These are phyloP conservation scores for Macaca nemestrina DNA, from an alignment of 2,113 vertebrate species.

Conservation along the genomic window DNA sequence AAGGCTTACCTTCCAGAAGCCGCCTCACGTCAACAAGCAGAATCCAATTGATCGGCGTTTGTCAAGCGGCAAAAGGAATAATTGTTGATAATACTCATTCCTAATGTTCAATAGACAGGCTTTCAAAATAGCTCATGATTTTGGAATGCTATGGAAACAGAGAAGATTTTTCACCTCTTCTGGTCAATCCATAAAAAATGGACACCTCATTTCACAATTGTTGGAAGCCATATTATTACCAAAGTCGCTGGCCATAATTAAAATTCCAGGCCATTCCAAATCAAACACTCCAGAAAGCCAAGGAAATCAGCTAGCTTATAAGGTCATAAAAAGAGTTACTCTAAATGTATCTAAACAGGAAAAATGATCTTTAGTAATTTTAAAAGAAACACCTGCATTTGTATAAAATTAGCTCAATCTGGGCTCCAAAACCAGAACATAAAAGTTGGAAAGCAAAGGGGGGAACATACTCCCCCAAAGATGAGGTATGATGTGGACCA, in stretches of 20 bases:
- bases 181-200: not conserved
- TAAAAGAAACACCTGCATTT: not conserved
- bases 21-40: not conserved
- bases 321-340: not conserved
- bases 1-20: not conserved
- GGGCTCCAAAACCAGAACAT: not conserved
- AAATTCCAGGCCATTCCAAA: not conserved
- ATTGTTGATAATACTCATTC: not conserved
- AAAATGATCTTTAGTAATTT: not conserved
- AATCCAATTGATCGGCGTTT: not conserved
- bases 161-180: not conserved
- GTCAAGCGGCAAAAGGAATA: not conserved
- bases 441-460: not conserved
- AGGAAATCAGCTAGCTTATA: not conserved
- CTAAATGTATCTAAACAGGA: not conserved
- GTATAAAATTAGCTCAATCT: not conserved
- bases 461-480: not conserved
- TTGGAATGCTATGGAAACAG: not conserved
- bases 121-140: not conserved
- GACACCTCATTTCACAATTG: not conserved
- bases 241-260: not conserved
- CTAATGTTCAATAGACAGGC: not conserved
- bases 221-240: not conserved
- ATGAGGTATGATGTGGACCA: not conserved
- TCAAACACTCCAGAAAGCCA: not conserved